Evolutionary conservation across 2,113 vertebrate genomes (phyloP).

Genomic region (Ornithorhynchus anatinus): DNA sequence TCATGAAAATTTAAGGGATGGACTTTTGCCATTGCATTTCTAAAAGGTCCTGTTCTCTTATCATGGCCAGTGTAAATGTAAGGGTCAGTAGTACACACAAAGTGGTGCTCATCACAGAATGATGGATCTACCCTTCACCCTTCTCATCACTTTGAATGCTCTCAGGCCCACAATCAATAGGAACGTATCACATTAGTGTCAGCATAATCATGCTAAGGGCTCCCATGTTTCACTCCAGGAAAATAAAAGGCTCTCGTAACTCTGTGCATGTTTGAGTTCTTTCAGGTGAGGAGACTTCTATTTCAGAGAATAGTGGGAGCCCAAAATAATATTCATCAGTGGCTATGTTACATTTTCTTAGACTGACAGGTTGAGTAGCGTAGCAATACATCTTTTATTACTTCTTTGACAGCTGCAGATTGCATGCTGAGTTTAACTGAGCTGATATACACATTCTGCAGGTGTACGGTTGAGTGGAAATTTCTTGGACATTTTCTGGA

Average conservation of each 20-base stretch:
- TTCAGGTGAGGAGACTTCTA: conserved; percentile 6
- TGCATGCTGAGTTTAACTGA: conserved; percentile 30
- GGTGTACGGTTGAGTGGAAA: neutral
- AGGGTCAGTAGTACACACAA: conserved; percentile 42
- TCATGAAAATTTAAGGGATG: conserved; percentile 42
- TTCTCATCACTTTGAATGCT: conserved; percentile 9
- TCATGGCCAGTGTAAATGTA: neutral
- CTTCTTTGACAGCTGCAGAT: conserved; percentile 33
- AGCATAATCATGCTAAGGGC: neutral
- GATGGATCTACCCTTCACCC: neutral
- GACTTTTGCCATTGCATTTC: conserved; percentile 34
- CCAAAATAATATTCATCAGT: conserved; percentile 19
- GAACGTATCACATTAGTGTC: neutral
- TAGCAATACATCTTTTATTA: conserved; percentile 41
- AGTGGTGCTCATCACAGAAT: conserved; percentile 6
- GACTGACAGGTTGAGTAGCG: neutral
- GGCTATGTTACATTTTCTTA: conserved; percentile 12
- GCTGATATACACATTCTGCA: conserved; percentile 1
- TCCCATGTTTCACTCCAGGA: neutral
- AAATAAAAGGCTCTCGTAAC: neutral
- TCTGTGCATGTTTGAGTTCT: neutral
- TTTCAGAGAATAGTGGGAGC: conserved; percentile 20
- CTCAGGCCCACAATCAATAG: neutral
- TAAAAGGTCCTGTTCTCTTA: conserved; percentile 30
- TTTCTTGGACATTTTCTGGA: conserved; percentile 13